phyloP scores from a whole-genome alignment of 2,797 vertebrate species.

The Mormyrus proboscirostris region DNA sequence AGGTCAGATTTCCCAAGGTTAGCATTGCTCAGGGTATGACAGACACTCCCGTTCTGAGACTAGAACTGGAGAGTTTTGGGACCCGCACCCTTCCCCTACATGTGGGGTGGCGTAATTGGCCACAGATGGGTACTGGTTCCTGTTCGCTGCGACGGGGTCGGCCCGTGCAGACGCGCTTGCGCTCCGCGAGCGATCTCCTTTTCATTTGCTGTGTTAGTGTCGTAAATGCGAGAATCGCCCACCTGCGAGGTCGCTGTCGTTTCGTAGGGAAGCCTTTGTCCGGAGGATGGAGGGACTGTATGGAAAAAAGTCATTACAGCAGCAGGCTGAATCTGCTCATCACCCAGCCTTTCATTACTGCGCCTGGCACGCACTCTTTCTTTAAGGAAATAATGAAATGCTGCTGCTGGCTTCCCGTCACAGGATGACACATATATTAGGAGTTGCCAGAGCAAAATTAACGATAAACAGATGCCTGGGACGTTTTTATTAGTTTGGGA shows the following conservation, averaged over 20 bases:
- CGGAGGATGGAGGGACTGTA: conserved; percentile 1
- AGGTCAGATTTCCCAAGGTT: background rate
- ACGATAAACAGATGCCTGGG: conserved; percentile 16
- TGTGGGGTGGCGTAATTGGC: background rate
- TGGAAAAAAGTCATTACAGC: conserved; percentile 25
- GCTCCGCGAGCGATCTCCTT: background rate
- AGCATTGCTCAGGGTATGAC: background rate
- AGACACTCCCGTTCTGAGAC: background rate
- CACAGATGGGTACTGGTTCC: background rate
- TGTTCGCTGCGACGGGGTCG: background rate
- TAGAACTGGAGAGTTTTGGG: background rate
- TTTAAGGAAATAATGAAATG: conserved; percentile 34
- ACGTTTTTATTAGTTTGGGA: conserved; percentile 25
- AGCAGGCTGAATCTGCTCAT: conserved; percentile 27
- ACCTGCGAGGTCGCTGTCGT: conserved; percentile 11
- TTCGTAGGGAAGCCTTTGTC: conserved; percentile 28
- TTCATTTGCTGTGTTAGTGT: background rate
- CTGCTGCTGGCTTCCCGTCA: conserved; percentile 10
- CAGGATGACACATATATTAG: conserved; percentile 18
- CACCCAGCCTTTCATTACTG: conserved; percentile 5
- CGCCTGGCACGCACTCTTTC: conserved; percentile 11
- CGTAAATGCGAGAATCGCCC: background rate
- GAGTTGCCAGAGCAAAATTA: conserved; percentile 20
- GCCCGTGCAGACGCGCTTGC: background rate
- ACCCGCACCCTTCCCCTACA: background rate